Evolutionary conservation across 2,888 invertebrate species (phyloP).

Genomic region (Gymnosoma rotundatum): DNA sequence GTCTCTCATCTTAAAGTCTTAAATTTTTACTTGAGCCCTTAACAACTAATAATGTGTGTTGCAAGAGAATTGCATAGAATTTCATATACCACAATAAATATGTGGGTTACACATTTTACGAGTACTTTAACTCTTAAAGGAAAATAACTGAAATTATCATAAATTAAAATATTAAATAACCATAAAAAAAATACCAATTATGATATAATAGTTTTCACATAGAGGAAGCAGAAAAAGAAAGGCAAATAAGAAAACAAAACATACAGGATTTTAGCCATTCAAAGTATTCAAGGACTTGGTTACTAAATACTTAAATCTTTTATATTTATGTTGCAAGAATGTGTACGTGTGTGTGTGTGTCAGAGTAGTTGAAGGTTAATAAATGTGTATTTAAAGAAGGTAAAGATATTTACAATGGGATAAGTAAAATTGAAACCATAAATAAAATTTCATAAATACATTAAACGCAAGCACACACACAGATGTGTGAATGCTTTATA

Average conservation of each 20-base stretch:
- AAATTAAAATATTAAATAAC: slow-evolving; percentile 57
- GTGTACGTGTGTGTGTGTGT: background rate
- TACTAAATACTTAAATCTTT: slow-evolving; percentile 29
- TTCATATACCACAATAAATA: slow-evolving; percentile 1
- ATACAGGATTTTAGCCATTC: slow-evolving; percentile 43
- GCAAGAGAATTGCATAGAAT: background rate
- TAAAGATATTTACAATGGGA: slow-evolving; percentile 57
- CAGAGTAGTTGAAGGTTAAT: background rate
- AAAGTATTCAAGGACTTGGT: slow-evolving; percentile 45
- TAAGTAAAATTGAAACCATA: slow-evolving; percentile 63
- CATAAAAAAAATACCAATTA: slow-evolving; percentile 43
- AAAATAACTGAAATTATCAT: slow-evolving; percentile 32
- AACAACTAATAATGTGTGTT: background rate
- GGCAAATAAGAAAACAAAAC: background rate
- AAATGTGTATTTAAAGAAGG: slow-evolving; percentile 12
- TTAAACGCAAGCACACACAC: slow-evolving; percentile 22
- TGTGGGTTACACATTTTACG: slow-evolving; percentile 5
- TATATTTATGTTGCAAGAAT: slow-evolving; percentile 6
- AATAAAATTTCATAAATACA: slow-evolving; percentile 58
- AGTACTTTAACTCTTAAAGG: slow-evolving; percentile 1
- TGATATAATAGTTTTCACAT: slow-evolving; percentile 7
- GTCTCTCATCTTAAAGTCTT: slow-evolving; percentile 19
- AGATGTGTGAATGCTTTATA: slow-evolving; percentile 12
- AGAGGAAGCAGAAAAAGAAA: background rate
- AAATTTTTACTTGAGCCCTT: slow-evolving; percentile 1